Conservation (phyloP, 2,113 vertebrate genomes). For the Camelus bactrianus region DNA sequence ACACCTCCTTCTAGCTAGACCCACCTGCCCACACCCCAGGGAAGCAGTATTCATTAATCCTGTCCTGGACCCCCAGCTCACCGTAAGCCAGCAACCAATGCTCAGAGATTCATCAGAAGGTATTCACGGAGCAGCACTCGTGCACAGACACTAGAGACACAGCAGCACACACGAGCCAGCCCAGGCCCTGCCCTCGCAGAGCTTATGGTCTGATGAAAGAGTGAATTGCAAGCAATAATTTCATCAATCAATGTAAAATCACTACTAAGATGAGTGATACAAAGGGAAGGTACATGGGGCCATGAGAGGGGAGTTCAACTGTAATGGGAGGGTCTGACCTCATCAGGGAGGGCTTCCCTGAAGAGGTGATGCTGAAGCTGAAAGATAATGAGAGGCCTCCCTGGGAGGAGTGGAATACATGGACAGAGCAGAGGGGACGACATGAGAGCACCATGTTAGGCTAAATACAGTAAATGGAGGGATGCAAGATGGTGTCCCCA, state of each 20-base stretch:
- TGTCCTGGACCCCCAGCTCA: no score
- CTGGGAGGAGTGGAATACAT: accelerated
- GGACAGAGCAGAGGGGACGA: not conserved
- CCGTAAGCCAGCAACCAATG: accelerated
- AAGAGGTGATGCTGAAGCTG: not conserved
- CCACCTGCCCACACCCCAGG: not conserved
- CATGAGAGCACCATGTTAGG: not conserved
- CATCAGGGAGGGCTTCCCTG: not conserved
- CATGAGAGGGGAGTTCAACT: not conserved
- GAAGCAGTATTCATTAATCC: not conserved
- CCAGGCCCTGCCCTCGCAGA: not conserved
- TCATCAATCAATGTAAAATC: not conserved
- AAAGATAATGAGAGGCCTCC: not conserved
- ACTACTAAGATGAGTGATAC: accelerated
- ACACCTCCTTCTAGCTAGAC: not conserved
- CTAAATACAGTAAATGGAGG: not conserved
- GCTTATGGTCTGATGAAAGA: accelerated
- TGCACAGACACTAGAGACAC: not conserved
- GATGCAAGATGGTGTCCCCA: not conserved
- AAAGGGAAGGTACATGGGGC: not conserved
- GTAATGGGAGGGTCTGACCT: accelerated
- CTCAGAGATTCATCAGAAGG: not conserved
- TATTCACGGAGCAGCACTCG: not conserved
- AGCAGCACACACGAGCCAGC: accelerated
- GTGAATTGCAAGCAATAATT: not conserved